Percentiles rank a stretch among this genome's conserved stretches.
These are phyloP conservation scores for Promerops cafer DNA, from an alignment of 2,113 vertebrate genomes.

Conservation along the genomic window DNA sequence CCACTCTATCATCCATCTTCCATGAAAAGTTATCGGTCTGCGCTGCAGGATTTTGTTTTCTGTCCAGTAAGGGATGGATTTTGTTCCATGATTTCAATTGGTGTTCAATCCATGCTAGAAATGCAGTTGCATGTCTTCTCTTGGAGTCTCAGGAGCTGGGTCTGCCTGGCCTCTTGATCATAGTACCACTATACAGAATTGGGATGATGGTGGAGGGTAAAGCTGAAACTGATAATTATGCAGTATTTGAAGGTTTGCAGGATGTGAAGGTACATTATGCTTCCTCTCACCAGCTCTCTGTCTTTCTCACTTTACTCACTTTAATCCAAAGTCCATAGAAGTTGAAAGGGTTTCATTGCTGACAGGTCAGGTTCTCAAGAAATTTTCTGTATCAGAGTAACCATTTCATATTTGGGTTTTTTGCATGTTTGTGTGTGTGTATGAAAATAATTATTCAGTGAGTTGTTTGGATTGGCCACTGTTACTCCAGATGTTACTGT, in stretches of 20 bases:
- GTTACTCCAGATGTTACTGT: neutral
- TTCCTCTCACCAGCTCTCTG: neutral
- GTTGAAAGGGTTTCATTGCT: neutral
- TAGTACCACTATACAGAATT: neutral
- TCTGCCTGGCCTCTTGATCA: neutral
- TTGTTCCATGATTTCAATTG: neutral
- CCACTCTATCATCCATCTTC: neutral
- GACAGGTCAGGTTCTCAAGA: neutral
- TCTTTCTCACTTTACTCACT: neutral
- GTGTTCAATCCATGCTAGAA: neutral
- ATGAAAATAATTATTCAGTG: neutral
- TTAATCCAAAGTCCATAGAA: neutral
- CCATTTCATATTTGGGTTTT: neutral
- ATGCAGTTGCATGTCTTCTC: neutral
- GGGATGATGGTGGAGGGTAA: neutral
- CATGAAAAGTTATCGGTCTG: neutral
- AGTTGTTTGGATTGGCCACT: neutral
- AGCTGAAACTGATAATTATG: neutral
- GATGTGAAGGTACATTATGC: neutral
- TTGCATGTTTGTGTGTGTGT: fast-evolving
- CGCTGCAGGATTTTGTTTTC: neutral
- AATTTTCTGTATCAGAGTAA: neutral
- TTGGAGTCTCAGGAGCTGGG: neutral
- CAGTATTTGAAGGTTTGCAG: neutral
- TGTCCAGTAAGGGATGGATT: neutral